Base-by-base conservation (phyloP, 2,888 invertebrate genomes). In the Cremastobaeus sp. region DNA sequence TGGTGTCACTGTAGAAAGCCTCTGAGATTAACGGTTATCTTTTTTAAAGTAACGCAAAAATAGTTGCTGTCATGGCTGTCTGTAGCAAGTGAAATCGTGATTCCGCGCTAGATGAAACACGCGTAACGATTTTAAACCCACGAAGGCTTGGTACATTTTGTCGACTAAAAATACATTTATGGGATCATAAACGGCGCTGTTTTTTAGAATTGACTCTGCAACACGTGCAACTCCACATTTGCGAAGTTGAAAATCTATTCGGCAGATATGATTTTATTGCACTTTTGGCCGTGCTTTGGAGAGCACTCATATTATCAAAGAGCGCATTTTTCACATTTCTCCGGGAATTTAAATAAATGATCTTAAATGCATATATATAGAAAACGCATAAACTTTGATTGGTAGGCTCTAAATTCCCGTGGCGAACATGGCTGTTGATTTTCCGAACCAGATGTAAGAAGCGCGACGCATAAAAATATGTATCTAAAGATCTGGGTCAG, bases 111-210 rank as follows among this genome's bases (percentile, higher is more conserved):
- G 32, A 48, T 39, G 47, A 48, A 60, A 50, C 18, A 72, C 69
- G 77, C 74, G 77, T 79, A 77, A 81, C 76, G 79, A 79, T 79
- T 80, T 78, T 76, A 60, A 34, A 57, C 50, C 43, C 52, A 11
- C 52, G 70, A 76, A 64, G 57, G 25, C 30, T 54, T 21, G 45
- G 57, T 70, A 71, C 32, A 45, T 52, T 62, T 34, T 57, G 41
- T n/a, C 32, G 25, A 81, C 83, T 82, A 84, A 86, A 85, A 85
- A 85, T 85, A 84, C 79, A 76, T 85, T 85, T 85, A 85, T 83
- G 79, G 76, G 81, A 81, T 80, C 80, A 77, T 84, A 84, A 85
- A 80, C 78, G 74, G 54, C 52, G 25, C 72, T 25, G 65, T 72
- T 55, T 59, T 72, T 64, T n/a, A 71, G 59, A 64, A 71, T 62